These are phyloP conservation scores for Thecocarcelia acutangulata DNA, from an alignment of 2,888 invertebrate genomes.

Conservation along the genomic window DNA sequence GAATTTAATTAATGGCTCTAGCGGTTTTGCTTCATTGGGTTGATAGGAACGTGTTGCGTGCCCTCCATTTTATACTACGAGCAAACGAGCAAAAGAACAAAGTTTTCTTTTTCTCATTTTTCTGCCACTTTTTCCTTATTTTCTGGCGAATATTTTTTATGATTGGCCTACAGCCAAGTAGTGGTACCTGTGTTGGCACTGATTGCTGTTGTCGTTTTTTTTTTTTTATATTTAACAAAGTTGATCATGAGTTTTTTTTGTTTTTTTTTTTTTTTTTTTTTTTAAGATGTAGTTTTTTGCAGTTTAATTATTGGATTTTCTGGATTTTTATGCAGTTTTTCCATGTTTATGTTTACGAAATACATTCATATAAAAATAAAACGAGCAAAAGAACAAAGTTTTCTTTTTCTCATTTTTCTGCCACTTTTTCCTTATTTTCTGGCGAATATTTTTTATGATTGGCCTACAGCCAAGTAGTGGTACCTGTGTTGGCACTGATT, in stretches of 20 bases:
- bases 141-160: conserved; percentile 38
- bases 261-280: conserved; percentile 8
- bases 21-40: conserved; percentile 47
- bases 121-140: conserved; percentile 20
- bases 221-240: conserved; percentile 3
- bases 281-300: conserved; percentile 38
- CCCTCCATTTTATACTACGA: conserved; percentile 48
- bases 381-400: conserved; percentile 27
- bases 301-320: conserved; percentile 39
- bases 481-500: conserved; percentile 33
- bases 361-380: background rate
- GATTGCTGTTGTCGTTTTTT: conserved; percentile 16
- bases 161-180: conserved; percentile 54
- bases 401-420: conserved; percentile 2
- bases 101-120: conserved; percentile 21
- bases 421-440: conserved; percentile 34
- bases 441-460: conserved; percentile 39
- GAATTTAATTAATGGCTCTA: conserved; percentile 67
- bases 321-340: conserved; percentile 36
- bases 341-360: conserved; percentile 35
- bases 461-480: conserved; percentile 52
- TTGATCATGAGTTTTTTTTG: conserved; percentile 35
- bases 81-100: conserved; percentile 14
- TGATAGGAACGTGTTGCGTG: conserved; percentile 49
- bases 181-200: conserved; percentile 30